Evolutionary conservation across 37 sponge, comb jelly and placozoan species (phyloP), one percentile per base, ranked within the genome.

Genomic region (Halisarca cf. caerulea): DNA sequence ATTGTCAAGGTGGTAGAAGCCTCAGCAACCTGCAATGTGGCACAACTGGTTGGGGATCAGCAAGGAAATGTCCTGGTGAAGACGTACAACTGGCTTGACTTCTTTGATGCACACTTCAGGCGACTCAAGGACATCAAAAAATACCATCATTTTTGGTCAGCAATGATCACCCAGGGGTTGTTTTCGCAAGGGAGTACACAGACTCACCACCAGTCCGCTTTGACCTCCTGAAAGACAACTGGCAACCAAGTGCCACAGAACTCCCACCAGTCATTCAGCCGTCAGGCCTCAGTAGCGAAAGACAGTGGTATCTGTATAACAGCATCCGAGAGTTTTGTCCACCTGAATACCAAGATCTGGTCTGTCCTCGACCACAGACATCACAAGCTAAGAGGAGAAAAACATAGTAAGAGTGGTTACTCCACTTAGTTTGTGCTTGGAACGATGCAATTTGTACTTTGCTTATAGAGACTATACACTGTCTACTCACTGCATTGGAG

Each of bases 351-450:
- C 11, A 55, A 55, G 57, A 55, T 55, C 17, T 55, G 17, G 17
- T 17, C 17, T 55, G 57, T 55, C 57, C 57, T 11, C n/a, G n/a
- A n/a, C n/a, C n/a, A 20, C 11, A 11, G 11, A 55, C 57, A 20
- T 17, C 57, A 20, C 57, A 55, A 11, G 17, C 57, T 20, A 55
- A 17, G 17, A 55, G 17, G 11, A n/a, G n/a, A n/a, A n/a, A n/a
- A n/a, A 66, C 39, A 9, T 82, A 32, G 47, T 82, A 20, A 70
- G 18, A 24, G 83, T n/a, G n/a, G n/a, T n/a, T n/a, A n/a, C n/a
- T n/a, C n/a, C n/a, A n/a, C n/a, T n/a, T n/a, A n/a, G n/a, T n/a
- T n/a, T n/a, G n/a, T n/a, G n/a, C n/a, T n/a, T n/a, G n/a, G n/a
- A n/a, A n/a, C n/a, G n/a, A n/a, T n/a, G n/a, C n/a, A n/a, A n/a